These are phyloP conservation scores for Didymodactylos carnosus DNA, from an alignment of 2,888 invertebrate genomes.

Conservation along the genomic window DNA sequence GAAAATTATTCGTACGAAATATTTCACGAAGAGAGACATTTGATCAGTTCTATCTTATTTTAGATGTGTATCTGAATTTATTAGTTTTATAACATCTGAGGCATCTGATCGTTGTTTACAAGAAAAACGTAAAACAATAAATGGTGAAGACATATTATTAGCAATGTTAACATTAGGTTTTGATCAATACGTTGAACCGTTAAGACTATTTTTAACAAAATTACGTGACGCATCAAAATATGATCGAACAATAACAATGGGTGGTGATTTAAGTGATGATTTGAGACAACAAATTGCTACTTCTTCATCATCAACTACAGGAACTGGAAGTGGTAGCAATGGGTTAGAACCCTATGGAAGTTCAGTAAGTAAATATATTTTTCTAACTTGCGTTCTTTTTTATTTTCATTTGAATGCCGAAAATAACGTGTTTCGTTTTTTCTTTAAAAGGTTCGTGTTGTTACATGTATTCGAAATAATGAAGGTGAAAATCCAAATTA, in stretches of 20 bases:
- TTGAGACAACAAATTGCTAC: background rate
- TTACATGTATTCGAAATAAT: background rate
- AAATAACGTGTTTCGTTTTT: background rate
- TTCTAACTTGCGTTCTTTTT: no score
- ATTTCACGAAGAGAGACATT: background rate
- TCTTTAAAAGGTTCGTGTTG: background rate
- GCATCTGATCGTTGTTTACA: constrained; percentile 89
- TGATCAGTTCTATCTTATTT: background rate
- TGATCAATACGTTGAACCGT: constrained; percentile 86
- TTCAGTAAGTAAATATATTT: background rate
- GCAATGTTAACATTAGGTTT: constrained; percentile 88
- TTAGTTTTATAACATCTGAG: constrained; percentile 93
- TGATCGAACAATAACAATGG: constrained; percentile 5
- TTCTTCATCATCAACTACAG: background rate
- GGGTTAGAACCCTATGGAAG: background rate
- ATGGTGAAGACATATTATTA: constrained; percentile 88
- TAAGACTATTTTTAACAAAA: constrained; percentile 78
- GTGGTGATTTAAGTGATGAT: background rate
- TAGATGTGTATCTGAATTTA: constrained; percentile 83
- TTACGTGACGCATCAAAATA: constrained; percentile 42
- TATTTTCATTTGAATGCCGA: background rate
- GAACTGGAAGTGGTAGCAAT: background rate
- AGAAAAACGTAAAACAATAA: constrained; percentile 94
- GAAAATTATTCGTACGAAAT: background rate
- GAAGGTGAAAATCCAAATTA: background rate